A percentile compares a stretch with the other conserved stretches of the same genome.
Evolutionary conservation across 2,797 vertebrate genomes (phyloP).

Genomic region (Xyrichtys novacula): DNA sequence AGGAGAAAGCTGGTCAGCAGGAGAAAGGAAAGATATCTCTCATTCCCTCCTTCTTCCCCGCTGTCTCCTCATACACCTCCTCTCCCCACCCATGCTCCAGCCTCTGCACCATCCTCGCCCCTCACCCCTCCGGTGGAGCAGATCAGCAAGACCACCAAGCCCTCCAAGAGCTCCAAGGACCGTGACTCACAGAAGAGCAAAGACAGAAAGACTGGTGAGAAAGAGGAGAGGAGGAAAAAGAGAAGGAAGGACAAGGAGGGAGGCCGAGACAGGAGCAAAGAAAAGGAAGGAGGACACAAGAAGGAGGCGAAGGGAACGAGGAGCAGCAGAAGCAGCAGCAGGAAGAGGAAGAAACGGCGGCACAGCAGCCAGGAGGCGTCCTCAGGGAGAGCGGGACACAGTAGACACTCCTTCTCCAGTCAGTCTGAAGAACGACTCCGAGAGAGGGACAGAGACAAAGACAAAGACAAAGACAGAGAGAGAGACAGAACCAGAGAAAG

Average conservation of each 20-base stretch:
- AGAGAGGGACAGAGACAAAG: constrained; percentile 57
- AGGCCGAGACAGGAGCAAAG: constrained; percentile 66
- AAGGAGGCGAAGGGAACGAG: constrained; percentile 71
- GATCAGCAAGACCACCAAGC: constrained; percentile 76
- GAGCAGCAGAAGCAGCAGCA: constrained; percentile 80
- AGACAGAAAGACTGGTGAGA: constrained; percentile 73
- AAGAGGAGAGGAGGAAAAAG: constrained; percentile 79
- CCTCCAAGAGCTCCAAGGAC: constrained; percentile 82
- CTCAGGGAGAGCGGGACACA: constrained; percentile 73
- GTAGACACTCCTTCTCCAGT: constrained; percentile 83
- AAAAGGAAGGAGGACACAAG: constrained; percentile 62
- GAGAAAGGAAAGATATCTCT: constrained; percentile 88
- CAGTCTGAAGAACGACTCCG: constrained; percentile 74
- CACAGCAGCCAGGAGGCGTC: constrained; percentile 78
- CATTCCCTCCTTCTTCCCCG: constrained; percentile 81
- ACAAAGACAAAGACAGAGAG: constrained; percentile 47
- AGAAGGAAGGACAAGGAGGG: constrained; percentile 78
- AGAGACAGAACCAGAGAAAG: constrained; percentile 59
- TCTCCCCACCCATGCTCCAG: constrained; percentile 55
- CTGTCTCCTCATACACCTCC: constrained; percentile 74
- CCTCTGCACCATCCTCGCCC: constrained; percentile 56
- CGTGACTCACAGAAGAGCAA: constrained; percentile 76
- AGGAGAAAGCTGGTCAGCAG: constrained; percentile 91
- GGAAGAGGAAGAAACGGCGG: constrained; percentile 77
- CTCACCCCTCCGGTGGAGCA: constrained; percentile 69